Evolutionary conservation across 1,140 invertebrate species (phyloP).

Genomic region (Chionoecetes opilio): DNA sequence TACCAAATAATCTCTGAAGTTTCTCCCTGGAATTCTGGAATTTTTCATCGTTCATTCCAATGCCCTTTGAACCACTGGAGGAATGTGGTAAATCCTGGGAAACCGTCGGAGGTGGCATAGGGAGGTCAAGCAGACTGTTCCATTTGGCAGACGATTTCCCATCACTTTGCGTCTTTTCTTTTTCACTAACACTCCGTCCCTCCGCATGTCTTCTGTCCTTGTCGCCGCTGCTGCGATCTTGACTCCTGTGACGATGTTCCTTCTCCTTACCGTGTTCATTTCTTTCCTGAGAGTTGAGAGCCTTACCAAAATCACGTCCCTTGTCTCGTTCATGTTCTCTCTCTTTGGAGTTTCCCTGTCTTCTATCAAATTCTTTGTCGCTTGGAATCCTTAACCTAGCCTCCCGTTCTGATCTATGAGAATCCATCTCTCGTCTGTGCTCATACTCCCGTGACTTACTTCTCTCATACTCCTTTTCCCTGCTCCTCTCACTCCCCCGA

Average conservation of each 20-base stretch:
- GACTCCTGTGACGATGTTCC: slow-evolving; percentile 36
- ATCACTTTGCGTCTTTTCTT: slow-evolving; percentile 38
- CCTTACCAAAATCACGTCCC: neutral
- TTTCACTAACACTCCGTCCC: neutral
- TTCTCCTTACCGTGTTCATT: slow-evolving; percentile 60
- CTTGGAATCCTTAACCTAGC: slow-evolving; percentile 23
- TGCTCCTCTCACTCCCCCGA: slow-evolving; percentile 42
- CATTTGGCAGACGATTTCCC: slow-evolving; percentile 61
- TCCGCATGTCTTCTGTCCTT: slow-evolving; percentile 42
- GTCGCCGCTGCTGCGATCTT: neutral
- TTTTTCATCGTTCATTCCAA: slow-evolving; percentile 25
- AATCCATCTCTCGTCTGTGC: slow-evolving; percentile 40
- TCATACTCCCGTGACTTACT: slow-evolving; percentile 56
- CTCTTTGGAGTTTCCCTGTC: slow-evolving; percentile 42
- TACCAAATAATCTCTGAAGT: slow-evolving; percentile 73
- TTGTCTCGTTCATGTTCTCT: slow-evolving; percentile 53
- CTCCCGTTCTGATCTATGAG: slow-evolving; percentile 52
- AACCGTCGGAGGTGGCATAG: slow-evolving; percentile 64
- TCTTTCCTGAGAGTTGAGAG: slow-evolving; percentile 62
- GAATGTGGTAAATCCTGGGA: neutral
- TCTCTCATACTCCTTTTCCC: slow-evolving; percentile 59
- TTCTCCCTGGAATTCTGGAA: slow-evolving; percentile 68
- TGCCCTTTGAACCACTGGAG: neutral
- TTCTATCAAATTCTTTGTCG: slow-evolving; percentile 68
- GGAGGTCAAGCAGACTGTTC: slow-evolving; percentile 73